A percentile compares a stretch with the other conserved stretches of the same genome.
These are phyloP conservation scores for Squalus acanthias DNA, from an alignment of 2,797 vertebrate genomes.

Conservation along the genomic window DNA sequence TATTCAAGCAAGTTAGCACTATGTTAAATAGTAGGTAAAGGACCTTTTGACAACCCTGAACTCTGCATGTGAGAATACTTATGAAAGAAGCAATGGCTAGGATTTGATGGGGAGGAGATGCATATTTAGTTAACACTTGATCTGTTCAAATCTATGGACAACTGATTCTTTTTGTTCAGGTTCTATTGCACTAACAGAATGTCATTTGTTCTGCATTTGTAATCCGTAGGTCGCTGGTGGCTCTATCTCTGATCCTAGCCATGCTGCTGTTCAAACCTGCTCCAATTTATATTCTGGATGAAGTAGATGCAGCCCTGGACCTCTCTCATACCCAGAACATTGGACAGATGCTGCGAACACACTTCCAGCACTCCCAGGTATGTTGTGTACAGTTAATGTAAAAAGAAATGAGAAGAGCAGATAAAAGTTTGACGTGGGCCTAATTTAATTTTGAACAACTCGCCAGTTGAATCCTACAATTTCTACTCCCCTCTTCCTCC, in stretches of 20 bases:
- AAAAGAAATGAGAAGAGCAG: not conserved
- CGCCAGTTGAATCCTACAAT: not conserved
- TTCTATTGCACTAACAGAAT: conserved; percentile 36
- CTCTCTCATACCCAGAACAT: conserved; percentile 97
- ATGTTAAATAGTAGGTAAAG: not conserved
- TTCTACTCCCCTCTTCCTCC: not conserved
- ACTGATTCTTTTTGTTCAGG: not conserved
- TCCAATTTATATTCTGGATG: conserved; percentile 93
- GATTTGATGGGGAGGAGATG: not conserved
- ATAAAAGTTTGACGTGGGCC: not conserved
- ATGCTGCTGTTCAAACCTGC: conserved; percentile 96
- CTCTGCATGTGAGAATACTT: not conserved
- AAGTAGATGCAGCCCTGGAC: conserved; percentile 94
- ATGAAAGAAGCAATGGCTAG: too few species aligned
- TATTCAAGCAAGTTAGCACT: not conserved
- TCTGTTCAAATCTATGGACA: not conserved
- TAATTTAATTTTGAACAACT: not conserved
- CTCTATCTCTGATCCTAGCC: conserved; percentile 87
- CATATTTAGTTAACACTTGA: not conserved
- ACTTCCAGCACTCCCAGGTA: conserved; percentile 90
- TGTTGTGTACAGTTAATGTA: not conserved
- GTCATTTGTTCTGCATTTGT: conserved; percentile 29
- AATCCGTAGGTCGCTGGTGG: conserved; percentile 78
- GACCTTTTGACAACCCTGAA: not conserved
- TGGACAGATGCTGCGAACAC: conserved; percentile 86